phyloP scores from a whole-genome alignment of 2,888 invertebrate genomes.

The Thymelicus sylvestris region DNA sequence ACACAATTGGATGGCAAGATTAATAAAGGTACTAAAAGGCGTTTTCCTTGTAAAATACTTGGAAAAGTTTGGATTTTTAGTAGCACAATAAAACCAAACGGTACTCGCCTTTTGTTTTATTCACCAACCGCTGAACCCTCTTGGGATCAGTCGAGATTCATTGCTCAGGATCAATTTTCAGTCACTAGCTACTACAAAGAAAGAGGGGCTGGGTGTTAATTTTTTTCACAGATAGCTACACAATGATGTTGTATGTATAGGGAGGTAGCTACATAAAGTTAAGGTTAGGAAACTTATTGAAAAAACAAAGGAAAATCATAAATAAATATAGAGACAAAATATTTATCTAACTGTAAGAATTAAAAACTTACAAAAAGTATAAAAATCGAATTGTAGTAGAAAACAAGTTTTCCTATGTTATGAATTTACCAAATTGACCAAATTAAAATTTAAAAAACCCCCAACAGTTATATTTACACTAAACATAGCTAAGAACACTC shows the following conservation, averaged over 20 bases:
- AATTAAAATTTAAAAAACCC: too few relatives aligned
- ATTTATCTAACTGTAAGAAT: too few relatives aligned
- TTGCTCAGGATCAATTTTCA: slow-evolving; percentile 37
- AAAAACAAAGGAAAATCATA: too few relatives aligned
- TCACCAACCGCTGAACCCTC: slow-evolving; percentile 38
- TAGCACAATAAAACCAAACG: slow-evolving; percentile 35
- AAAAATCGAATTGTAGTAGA: too few relatives aligned
- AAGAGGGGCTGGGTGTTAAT: slow-evolving; percentile 13
- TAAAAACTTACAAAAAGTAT: too few relatives aligned
- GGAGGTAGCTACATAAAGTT: slow-evolving; percentile 14
- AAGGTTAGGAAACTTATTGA: too few relatives aligned
- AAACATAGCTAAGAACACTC: too few relatives aligned
- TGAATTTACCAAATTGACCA: too few relatives aligned
- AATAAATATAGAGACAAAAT: too few relatives aligned
- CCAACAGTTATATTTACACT: too few relatives aligned
- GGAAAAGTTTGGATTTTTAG: slow-evolving; percentile 28
- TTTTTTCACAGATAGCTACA: slow-evolving; percentile 20
- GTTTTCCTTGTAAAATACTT: slow-evolving; percentile 17
- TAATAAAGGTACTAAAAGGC: slow-evolving; percentile 20
- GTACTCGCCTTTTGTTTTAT: slow-evolving; percentile 35
- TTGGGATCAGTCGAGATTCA: slow-evolving; percentile 38
- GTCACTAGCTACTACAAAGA: slow-evolving; percentile 34
- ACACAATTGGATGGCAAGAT: slow-evolving; percentile 6
- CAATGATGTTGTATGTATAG: too few relatives aligned
- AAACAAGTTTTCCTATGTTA: too few relatives aligned